phyloP scores from a whole-genome alignment of 2,113 vertebrate genomes.

The Ciconia stormi region DNA sequence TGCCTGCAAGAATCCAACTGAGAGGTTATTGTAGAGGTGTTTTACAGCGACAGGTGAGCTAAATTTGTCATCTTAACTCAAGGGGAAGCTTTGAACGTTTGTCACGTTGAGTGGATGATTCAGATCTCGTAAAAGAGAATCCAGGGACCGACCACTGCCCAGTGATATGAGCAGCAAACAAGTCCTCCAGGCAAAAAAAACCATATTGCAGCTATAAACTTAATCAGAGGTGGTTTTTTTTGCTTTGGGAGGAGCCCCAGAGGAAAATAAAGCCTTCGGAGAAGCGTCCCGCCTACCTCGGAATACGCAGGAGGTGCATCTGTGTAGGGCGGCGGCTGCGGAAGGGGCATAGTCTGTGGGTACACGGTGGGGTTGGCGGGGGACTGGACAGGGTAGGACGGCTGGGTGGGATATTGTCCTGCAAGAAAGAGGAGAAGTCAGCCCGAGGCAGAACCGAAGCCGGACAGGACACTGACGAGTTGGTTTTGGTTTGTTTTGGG shows the following conservation, averaged over 20 bases:
- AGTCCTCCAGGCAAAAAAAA: background rate
- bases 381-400: slow-evolving; percentile 85
- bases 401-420: slow-evolving; percentile 89
- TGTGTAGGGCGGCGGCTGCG: slow-evolving; percentile 89
- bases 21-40: rapidly evolving
- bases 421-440: slow-evolving; percentile 8
- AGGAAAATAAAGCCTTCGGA: rapidly evolving
- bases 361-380: slow-evolving; percentile 84
- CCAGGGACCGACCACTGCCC: background rate
- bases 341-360: slow-evolving; percentile 86
- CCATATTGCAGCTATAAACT: rapidly evolving
- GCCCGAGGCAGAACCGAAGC: background rate
- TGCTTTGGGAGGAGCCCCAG: too few species aligned
- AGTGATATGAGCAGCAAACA: background rate
- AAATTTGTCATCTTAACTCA: background rate
- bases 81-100: background rate
- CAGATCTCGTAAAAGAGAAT: too few species aligned
- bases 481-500: background rate
- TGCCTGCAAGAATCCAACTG: background rate
- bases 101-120: background rate
- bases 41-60: background rate
- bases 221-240: background rate
- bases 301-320: slow-evolving; percentile 92
- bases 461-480: background rate
- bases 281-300: slow-evolving; percentile 73